Conservation (phyloP, 2,888 invertebrate genomes). For the Loripinus fragilis region DNA sequence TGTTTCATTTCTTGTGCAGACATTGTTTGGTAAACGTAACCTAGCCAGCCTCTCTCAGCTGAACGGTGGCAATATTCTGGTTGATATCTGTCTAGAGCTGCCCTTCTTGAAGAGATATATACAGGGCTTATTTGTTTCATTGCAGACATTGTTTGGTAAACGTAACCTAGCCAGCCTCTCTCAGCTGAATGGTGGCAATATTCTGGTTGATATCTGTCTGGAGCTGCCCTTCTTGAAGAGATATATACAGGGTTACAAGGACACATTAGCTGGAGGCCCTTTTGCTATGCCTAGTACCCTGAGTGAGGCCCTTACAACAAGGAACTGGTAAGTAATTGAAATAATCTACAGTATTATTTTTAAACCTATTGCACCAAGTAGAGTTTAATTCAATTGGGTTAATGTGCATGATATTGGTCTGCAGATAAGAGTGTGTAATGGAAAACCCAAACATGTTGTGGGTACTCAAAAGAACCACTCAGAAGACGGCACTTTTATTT, state of each 20-base stretch:
- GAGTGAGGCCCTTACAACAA: conserved; percentile 90
- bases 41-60: conserved; percentile 91
- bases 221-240: conserved; percentile 89
- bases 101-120: conserved; percentile 88
- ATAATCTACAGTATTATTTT: too few relatives aligned
- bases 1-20: conserved; percentile 73
- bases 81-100: conserved; percentile 92
- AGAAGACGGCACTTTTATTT: too few relatives aligned
- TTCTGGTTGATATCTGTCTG: conserved; percentile 92
- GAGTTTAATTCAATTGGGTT: too few relatives aligned
- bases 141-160: conserved; percentile 87
- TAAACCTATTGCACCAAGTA: too few relatives aligned
- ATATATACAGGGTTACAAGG: conserved; percentile 87
- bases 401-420: too few relatives aligned
- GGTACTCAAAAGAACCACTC: too few relatives aligned
- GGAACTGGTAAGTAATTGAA: conserved; percentile 85
- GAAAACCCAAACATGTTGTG: too few relatives aligned
- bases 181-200: conserved; percentile 91
- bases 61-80: conserved; percentile 91
- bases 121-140: conserved; percentile 81
- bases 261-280: conserved; percentile 87
- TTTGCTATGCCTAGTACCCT: conserved; percentile 88
- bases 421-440: too few relatives aligned
- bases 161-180: conserved; percentile 92
- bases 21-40: conserved; percentile 90